Evolutionary conservation across 2,888 invertebrate genomes (phyloP), one percentile per base, ranked within the genome.

Genomic region (Endomychus coccineus): DNA sequence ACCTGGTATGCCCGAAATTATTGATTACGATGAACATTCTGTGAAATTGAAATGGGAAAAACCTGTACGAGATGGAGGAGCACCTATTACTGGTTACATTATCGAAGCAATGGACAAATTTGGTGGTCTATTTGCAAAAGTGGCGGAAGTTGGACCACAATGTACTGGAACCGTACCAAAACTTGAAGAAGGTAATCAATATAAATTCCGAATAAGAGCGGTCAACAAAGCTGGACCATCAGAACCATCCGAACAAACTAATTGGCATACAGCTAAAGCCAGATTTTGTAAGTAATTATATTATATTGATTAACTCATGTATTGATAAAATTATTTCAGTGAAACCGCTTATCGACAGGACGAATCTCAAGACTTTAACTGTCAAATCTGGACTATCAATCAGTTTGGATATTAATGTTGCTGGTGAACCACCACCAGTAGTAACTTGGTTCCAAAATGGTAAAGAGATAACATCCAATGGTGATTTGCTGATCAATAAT

Each of bases 171-270:
- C 85, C 5, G 92, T 97, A 0, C 83, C 83, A 0, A 85, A 85
- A 64, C 68, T 96, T 53, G 89, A 90, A 58, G 90, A 92, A 67
- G 92, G 92, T 12, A 90, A 90, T 64, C 91, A 92, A 58, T 96
- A 96, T 63, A 92, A 95, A 65, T 96, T 95, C 75, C 73, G 92
- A 19, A 78, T 94, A 2, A 75, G 87, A n/a, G 97, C 97, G 12
- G 70, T 95, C 9, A 98, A 98, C 68, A 90, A 92, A 69, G 94
- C 94, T 27, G 97, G 98, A 1, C 81, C 80, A 24, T 91, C 91
- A 0, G 89, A 90, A 52, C 88, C 92, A 1, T 88, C 88, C 14
- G 91, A 92, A 65, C 85, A 87, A 58, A 90, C 90, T 33, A 85
- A 87, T 67, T 88, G 88, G 73, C 91, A 92, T 56, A 85, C 85